A percentile compares a stretch with the other conserved stretches of the same genome.
Evolutionary conservation across 2,797 vertebrate species (phyloP).

Genomic region (Acipenser transmontanus): DNA sequence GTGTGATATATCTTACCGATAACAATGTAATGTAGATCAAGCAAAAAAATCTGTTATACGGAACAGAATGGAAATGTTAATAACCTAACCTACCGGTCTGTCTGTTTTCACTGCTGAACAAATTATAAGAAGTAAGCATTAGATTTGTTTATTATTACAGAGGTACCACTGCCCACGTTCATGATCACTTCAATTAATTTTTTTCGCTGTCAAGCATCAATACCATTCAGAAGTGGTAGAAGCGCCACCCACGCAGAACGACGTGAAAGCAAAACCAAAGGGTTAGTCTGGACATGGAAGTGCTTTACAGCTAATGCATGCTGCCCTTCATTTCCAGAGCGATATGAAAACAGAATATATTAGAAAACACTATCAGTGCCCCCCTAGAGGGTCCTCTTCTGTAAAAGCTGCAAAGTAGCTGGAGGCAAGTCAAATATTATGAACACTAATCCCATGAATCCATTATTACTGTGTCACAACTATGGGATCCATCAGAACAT

Average conservation of each 20-base stretch:
- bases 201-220: slow-evolving; percentile 37
- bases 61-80: neutral
- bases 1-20: too few relatives aligned
- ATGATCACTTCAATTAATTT: slow-evolving; percentile 41
- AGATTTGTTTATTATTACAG: slow-evolving; percentile 13
- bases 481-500: too few relatives aligned
- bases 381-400: neutral
- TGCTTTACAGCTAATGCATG: slow-evolving; percentile 27
- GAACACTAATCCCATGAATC: neutral
- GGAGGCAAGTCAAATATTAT: neutral
- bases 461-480: neutral
- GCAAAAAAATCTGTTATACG: too few relatives aligned
- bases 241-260: slow-evolving; percentile 6
- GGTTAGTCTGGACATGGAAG: slow-evolving; percentile 32
- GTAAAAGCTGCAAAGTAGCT: neutral
- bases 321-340: neutral
- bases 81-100: neutral
- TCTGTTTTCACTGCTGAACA: neutral
- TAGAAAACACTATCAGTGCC: neutral
- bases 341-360: slow-evolving; percentile 39
- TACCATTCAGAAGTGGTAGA: neutral
- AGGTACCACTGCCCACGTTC: slow-evolving; percentile 34
- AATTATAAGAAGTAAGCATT: neutral
- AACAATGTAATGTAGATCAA: too few relatives aligned
- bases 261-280: slow-evolving; percentile 29